Conservation (phyloP, 2,888 invertebrate species). For the Lordiphosa andalusiaca region DNA sequence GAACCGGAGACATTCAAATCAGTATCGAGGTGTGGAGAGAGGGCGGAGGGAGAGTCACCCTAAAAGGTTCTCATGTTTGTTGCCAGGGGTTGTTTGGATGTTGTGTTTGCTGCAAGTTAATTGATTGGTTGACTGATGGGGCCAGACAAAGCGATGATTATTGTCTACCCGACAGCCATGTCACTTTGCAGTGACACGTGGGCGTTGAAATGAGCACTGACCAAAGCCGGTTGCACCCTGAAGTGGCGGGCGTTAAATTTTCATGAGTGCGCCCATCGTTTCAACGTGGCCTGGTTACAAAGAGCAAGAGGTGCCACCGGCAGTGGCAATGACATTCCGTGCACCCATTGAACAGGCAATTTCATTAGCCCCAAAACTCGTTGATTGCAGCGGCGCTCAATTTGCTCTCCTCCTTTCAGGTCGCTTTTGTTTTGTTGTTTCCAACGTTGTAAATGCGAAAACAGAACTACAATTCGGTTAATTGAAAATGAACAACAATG, state of each 20-base stretch:
- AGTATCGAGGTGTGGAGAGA: conserved; percentile 10
- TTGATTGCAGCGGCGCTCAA: conserved; percentile 24
- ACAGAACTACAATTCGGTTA: conserved; percentile 50
- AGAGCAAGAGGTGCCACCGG: conserved; percentile 26
- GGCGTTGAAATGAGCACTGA: conserved; percentile 36
- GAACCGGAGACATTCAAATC: conserved; percentile 70
- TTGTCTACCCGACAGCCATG: conserved; percentile 22
- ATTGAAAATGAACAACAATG: conserved; percentile 48
- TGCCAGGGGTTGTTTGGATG: conserved; percentile 34
- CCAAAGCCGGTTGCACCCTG: conserved; percentile 1
- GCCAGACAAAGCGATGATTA: conserved; percentile 49
- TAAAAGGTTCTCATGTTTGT: conserved; percentile 37
- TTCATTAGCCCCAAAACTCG: conserved; percentile 31
- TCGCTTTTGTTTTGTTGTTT: conserved; percentile 20
- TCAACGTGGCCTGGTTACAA: conserved; percentile 12
- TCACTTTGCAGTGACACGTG: conserved; percentile 52
- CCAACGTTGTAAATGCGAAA: conserved; percentile 34
- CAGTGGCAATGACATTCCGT: conserved; percentile 1
- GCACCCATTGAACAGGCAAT: conserved; percentile 10
- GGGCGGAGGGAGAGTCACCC: not conserved
- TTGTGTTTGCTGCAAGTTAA: conserved; percentile 46
- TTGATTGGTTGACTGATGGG: conserved; percentile 56
- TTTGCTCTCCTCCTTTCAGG: no score
- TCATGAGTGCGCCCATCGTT: conserved; percentile 31
- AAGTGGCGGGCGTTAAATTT: conserved; percentile 43